Evolutionary conservation across 2,113 vertebrate species (phyloP).

Genomic region (Oryzias woworae): DNA sequence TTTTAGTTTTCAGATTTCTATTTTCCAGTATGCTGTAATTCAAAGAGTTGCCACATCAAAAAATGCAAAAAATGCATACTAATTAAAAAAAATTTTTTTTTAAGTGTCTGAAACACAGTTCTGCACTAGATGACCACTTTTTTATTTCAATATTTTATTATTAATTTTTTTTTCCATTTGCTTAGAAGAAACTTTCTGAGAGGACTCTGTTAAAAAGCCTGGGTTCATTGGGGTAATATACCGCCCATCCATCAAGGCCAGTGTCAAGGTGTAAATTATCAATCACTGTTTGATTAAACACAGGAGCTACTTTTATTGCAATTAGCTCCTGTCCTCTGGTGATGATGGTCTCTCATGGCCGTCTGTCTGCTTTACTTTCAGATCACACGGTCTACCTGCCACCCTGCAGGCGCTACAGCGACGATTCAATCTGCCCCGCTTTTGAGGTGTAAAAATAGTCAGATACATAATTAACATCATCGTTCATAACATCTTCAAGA

Average conservation of each 20-base stretch:
- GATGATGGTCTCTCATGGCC: constrained; percentile 58
- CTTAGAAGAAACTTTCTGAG: neutral
- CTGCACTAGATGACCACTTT: neutral
- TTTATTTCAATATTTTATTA: neutral
- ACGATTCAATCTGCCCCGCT: constrained; percentile 70
- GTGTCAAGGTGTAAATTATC: constrained; percentile 45
- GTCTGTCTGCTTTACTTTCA: constrained; percentile 70
- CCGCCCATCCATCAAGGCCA: constrained; percentile 40
- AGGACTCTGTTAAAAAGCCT: neutral
- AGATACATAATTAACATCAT: constrained; percentile 77
- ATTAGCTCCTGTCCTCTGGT: constrained; percentile 66
- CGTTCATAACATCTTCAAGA: constrained; percentile 72
- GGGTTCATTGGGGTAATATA: constrained; percentile 33
- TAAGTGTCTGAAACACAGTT: too few species aligned
- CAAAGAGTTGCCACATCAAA: too few species aligned
- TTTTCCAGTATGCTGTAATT: too few species aligned
- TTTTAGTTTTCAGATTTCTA: too few species aligned
- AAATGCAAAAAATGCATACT: too few species aligned
- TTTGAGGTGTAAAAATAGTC: constrained; percentile 71
- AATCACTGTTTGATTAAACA: constrained; percentile 70
- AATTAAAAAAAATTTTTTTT: too few species aligned
- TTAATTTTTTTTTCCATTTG: neutral
- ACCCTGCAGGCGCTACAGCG: constrained; percentile 53
- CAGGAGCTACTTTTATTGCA: constrained; percentile 37
- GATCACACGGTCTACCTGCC: constrained; percentile 65